phyloP scores from a whole-genome alignment of 2,113 vertebrate genomes.

The Greenwoodochromis staneri region DNA sequence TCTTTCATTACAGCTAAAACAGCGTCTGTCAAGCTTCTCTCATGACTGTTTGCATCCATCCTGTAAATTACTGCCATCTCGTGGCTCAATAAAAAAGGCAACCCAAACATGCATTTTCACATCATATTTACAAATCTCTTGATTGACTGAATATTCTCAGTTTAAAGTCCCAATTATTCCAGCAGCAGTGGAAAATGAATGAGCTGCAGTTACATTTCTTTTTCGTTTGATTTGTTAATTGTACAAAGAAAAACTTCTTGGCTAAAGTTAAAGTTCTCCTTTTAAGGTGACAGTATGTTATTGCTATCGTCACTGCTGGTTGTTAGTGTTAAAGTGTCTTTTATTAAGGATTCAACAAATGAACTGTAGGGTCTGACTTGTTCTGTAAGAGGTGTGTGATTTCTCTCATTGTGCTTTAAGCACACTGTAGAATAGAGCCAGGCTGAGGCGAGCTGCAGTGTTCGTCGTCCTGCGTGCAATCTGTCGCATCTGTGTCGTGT shows the following conservation, averaged over 20 bases:
- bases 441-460: neutral
- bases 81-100: neutral
- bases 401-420: rapidly evolving
- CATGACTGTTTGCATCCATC: neutral
- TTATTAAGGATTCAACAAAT: neutral
- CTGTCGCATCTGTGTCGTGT: neutral
- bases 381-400: neutral
- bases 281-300: neutral
- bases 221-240: neutral
- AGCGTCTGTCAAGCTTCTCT: neutral
- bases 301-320: neutral
- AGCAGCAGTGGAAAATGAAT: neutral
- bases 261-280: neutral
- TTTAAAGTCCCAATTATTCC: neutral
- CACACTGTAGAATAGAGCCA: neutral
- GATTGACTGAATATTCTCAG: rapidly evolving
- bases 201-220: rapidly evolving
- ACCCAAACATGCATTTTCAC: neutral
- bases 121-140: neutral
- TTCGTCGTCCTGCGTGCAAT: neutral
- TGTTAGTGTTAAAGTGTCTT: neutral
- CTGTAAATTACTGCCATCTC: neutral
- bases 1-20: neutral
- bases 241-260: neutral
- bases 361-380: neutral